Conservation (phyloP, 1,140 invertebrate species). For the Theocolax elegans region DNA sequence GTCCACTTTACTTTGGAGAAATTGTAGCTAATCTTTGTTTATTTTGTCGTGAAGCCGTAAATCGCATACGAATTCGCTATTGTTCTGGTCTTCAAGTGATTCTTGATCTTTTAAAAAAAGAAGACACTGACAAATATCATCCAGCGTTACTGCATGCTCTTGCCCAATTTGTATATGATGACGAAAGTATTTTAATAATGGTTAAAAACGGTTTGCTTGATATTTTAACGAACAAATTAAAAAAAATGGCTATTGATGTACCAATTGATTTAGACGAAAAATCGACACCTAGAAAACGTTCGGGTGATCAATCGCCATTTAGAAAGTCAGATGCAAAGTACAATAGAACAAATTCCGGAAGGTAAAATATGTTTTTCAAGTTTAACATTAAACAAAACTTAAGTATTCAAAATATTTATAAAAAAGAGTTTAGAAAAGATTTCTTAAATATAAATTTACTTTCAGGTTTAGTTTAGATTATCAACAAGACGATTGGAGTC, state of each 20-base stretch:
- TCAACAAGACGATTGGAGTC: slow-evolving; percentile 58
- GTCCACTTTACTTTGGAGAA: slow-evolving; percentile 44
- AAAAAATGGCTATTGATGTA: slow-evolving; percentile 46
- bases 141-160: slow-evolving; percentile 53
- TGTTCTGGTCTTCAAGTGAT: slow-evolving; percentile 56
- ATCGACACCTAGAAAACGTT: slow-evolving; percentile 50
- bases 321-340: slow-evolving; percentile 44
- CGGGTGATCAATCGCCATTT: slow-evolving; percentile 43
- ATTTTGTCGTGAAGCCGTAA: slow-evolving; percentile 60
- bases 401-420: not conserved
- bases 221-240: slow-evolving; percentile 53
- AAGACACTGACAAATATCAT: slow-evolving; percentile 52
- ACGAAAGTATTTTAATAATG: slow-evolving; percentile 56
- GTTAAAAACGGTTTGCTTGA: slow-evolving; percentile 57
- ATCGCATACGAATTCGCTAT: slow-evolving; percentile 52
- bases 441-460: not conserved
- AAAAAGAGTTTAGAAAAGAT: no score
- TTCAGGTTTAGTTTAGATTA: slow-evolving; percentile 59
- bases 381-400: not conserved
- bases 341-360: slow-evolving; percentile 46
- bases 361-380: slow-evolving; percentile 38
- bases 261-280: slow-evolving; percentile 40
- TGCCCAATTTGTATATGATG: slow-evolving; percentile 54
- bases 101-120: slow-evolving; percentile 50
- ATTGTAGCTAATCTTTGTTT: slow-evolving; percentile 53